Evolutionary conservation across 2,888 invertebrate genomes (phyloP).

Genomic region (Notocelia uddmanniana): DNA sequence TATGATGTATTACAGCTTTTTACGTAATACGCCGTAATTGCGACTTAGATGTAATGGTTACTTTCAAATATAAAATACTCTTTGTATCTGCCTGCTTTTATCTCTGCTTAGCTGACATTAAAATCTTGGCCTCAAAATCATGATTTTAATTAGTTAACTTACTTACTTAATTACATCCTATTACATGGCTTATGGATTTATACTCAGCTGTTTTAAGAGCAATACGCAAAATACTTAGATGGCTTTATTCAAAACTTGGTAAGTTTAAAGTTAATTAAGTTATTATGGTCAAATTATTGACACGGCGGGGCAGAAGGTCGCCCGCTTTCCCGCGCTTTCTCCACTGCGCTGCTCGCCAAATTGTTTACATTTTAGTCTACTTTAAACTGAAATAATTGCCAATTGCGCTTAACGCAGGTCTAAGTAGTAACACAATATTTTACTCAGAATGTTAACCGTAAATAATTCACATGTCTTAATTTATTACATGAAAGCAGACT

Average conservation of each 20-base stretch:
- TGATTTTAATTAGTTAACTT: too few relatives aligned
- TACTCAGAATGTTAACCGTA: neutral
- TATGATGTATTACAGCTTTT: conserved; percentile 2
- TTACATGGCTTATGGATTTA: neutral
- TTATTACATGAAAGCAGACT: conserved; percentile 26
- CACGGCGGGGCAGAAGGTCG: conserved; percentile 38
- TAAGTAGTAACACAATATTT: neutral
- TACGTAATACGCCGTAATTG: conserved; percentile 20
- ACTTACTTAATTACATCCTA: too few relatives aligned
- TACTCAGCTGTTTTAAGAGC: neutral
- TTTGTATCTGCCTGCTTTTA: neutral
- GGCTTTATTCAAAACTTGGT: conserved; percentile 3
- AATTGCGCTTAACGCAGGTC: neutral
- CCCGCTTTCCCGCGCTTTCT: conserved; percentile 42
- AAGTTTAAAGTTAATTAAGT: conserved; percentile 30
- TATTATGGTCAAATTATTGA: conserved; percentile 37
- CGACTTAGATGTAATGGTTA: conserved; percentile 2
- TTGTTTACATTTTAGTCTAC: conserved; percentile 26
- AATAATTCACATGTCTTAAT: neutral
- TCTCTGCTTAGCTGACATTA: neutral
- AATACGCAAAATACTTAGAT: neutral
- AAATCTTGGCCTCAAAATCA: neutral
- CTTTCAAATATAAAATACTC: conserved; percentile 15
- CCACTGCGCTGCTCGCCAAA: conserved; percentile 19
- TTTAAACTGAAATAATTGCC: conserved; percentile 13